These are phyloP conservation scores for Neogale vison DNA, from an alignment of 2,113 vertebrate species.

Conservation along the genomic window DNA sequence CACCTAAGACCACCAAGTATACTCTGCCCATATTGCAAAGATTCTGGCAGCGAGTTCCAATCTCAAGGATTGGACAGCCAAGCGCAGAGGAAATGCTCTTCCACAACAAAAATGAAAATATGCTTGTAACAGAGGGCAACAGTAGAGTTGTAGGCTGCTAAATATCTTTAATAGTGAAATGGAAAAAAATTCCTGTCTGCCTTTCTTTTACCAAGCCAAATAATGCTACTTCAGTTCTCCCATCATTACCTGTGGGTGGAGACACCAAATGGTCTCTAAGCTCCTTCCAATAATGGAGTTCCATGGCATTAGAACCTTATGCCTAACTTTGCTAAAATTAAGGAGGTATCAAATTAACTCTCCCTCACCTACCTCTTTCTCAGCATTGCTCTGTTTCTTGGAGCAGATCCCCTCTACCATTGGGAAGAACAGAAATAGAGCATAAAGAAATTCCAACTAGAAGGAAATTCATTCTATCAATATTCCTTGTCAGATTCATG, in stretches of 20 bases:
- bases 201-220: neutral
- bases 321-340: neutral
- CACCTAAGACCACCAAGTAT: neutral
- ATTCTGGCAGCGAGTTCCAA: neutral
- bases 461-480: neutral
- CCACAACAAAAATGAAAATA: neutral
- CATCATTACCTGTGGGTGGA: neutral
- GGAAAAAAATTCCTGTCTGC: neutral
- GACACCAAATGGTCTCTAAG: neutral
- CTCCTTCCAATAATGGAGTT: neutral
- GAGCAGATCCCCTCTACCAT: neutral
- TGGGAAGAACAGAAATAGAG: neutral
- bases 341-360: neutral
- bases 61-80: neutral
- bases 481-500: neutral
- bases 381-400: neutral
- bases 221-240: neutral
- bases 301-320: neutral
- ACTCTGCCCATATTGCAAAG: neutral
- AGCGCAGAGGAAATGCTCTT: neutral
- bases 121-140: neutral
- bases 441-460: neutral
- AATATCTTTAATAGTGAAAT: neutral
- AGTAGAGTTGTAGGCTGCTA: neutral
- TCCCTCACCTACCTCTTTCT: neutral